A percentile compares a stretch with the other conserved stretches of the same genome.
Conservation (phyloP, 2,113 vertebrate genomes). For the Ctenodactylus gundi region DNA sequence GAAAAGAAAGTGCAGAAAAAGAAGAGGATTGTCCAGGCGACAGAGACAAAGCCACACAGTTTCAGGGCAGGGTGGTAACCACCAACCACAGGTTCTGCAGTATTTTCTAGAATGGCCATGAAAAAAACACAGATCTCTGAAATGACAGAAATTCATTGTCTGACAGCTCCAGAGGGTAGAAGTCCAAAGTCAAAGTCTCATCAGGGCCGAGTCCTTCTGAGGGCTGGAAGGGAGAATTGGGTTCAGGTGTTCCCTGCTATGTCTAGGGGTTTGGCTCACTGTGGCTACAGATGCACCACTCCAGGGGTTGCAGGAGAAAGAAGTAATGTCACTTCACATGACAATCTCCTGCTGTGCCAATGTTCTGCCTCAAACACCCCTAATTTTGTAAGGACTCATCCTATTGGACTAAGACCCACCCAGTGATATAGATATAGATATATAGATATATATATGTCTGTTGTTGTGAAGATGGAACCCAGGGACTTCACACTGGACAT, state of each 20-base stretch:
- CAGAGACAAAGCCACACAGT: neutral
- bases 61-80: no score
- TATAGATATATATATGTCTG: no score
- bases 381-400: neutral
- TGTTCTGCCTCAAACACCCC: no score
- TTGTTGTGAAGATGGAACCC: no score
- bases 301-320: no score
- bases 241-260: neutral
- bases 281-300: accelerated
- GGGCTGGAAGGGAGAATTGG: neutral
- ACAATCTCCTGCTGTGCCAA: no score
- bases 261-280: neutral
- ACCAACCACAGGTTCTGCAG: neutral
- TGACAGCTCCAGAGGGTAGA: neutral
- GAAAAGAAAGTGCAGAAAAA: neutral
- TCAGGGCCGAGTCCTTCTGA: neutral
- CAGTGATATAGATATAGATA: no score
- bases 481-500: no score
- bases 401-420: neutral
- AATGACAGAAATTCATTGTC: neutral
- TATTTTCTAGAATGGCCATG: accelerated
- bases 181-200: neutral
- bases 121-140: no score
- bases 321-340: no score
- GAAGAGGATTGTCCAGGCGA: neutral